These are phyloP conservation scores for Agrenia bidenticulata DNA, from an alignment of 2,888 invertebrate species.

Conservation along the genomic window DNA sequence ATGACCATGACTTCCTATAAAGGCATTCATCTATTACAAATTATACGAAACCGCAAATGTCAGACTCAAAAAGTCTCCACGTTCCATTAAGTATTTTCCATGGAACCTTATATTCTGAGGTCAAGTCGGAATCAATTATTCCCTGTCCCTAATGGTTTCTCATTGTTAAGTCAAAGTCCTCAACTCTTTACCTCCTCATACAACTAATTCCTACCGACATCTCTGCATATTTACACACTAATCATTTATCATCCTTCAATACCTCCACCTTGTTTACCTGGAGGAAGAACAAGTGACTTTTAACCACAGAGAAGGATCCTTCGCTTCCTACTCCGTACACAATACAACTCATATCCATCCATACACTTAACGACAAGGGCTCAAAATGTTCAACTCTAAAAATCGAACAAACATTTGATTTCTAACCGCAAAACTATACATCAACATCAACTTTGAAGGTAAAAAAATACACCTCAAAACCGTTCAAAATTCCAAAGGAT, in stretches of 20 bases:
- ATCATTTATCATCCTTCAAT: slow-evolving; percentile 6
- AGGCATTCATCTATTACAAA: too few relatives aligned
- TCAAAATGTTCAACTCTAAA: neutral
- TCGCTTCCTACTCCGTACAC: neutral
- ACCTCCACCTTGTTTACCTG: neutral
- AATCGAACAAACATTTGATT: neutral
- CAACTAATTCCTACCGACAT: slow-evolving; percentile 12
- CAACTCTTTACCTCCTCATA: neutral
- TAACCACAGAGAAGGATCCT: neutral
- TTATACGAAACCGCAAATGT: too few relatives aligned
- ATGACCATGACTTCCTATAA: too few relatives aligned
- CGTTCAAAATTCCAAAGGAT: too few relatives aligned
- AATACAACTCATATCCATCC: neutral
- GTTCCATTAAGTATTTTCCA: too few relatives aligned
- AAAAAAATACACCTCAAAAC: too few relatives aligned
- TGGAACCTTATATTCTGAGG: too few relatives aligned
- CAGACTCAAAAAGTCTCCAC: too few relatives aligned
- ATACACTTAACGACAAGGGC: slow-evolving; percentile 1
- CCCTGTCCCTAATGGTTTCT: too few relatives aligned
- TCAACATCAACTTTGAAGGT: neutral
- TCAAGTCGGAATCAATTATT: too few relatives aligned
- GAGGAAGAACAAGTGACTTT: neutral
- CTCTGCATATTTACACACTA: slow-evolving; percentile 16
- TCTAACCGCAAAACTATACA: slow-evolving; percentile 2
- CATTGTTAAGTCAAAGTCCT: too few relatives aligned